A percentile compares a stretch with the other conserved stretches of the same genome.
phyloP scores from a whole-genome alignment of 2,888 invertebrate species.

The Mythimna ferrago region DNA sequence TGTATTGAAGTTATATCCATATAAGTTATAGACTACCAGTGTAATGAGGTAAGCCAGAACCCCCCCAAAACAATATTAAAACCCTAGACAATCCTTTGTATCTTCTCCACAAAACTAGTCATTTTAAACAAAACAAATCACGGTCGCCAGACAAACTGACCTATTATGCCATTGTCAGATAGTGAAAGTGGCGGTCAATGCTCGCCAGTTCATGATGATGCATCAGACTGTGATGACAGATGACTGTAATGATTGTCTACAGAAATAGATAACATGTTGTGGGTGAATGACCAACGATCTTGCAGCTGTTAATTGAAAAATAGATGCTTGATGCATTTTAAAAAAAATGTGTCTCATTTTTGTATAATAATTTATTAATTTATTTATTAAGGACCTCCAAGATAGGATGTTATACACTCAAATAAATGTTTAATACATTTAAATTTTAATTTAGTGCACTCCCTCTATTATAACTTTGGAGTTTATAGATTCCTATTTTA shows the following conservation, averaged over 20 bases:
- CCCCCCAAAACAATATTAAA: conserved; percentile 11
- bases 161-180: conserved; percentile 16
- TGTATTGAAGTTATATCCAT: too few species aligned
- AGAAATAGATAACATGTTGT: conserved; percentile 13
- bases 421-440: too few species aligned
- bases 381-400: too few species aligned
- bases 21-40: too few species aligned
- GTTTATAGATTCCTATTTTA: too few species aligned
- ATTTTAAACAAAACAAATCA: conserved; percentile 34
- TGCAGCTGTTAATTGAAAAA: too few species aligned
- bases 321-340: too few species aligned
- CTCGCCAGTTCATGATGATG: conserved; percentile 37
- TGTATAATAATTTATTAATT: too few species aligned
- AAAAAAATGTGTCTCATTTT: too few species aligned
- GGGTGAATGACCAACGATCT: conserved; percentile 14
- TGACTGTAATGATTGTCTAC: conserved; percentile 43
- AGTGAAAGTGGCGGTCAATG: conserved; percentile 58
- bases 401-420: too few species aligned
- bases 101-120: conserved; percentile 1
- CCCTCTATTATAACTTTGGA: too few species aligned
- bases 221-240: conserved; percentile 44
- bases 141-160: conserved; percentile 34
- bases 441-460: too few species aligned
- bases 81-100: conserved; percentile 43
- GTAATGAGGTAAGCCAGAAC: conserved; percentile 4